phyloP scores from a whole-genome alignment of 2,113 vertebrate species.

The Cebus imitator region DNA sequence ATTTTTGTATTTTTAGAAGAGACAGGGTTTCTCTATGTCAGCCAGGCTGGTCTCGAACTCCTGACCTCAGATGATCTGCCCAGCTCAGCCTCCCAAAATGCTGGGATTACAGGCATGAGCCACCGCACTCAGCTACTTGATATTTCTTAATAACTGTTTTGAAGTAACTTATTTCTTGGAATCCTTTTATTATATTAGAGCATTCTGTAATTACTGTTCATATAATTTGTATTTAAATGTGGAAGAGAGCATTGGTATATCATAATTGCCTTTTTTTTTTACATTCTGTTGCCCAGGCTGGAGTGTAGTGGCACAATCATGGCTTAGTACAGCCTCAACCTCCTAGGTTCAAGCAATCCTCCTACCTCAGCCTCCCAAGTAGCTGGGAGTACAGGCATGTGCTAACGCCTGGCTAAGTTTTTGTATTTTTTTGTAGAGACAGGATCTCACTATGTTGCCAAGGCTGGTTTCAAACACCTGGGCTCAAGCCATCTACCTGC shows the following conservation, averaged over 20 bases:
- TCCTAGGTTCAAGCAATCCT: background rate
- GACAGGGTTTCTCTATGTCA: no score
- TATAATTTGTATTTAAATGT: background rate
- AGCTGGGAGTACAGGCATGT: background rate
- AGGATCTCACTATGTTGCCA: background rate
- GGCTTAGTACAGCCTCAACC: background rate
- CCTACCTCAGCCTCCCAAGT: background rate
- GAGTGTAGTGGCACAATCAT: background rate
- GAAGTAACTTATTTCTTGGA: background rate
- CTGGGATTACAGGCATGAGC: background rate
- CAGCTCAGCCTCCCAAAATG: background rate
- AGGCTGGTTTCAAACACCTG: background rate
- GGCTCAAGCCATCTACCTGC: background rate
- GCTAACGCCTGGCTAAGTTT: background rate
- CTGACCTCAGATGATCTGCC: no score
- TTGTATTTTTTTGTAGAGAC: background rate
- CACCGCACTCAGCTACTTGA: no score
- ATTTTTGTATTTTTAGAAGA: no score
- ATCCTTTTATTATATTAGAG: background rate
- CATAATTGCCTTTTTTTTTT: background rate
- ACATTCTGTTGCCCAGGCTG: background rate
- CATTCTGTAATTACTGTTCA: background rate
- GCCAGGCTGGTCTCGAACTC: no score
- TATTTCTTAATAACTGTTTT: no score
- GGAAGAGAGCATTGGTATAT: background rate